These are phyloP conservation scores for Myanophis thanlyinensis DNA, from an alignment of 2,113 vertebrate species.

Conservation along the genomic window DNA sequence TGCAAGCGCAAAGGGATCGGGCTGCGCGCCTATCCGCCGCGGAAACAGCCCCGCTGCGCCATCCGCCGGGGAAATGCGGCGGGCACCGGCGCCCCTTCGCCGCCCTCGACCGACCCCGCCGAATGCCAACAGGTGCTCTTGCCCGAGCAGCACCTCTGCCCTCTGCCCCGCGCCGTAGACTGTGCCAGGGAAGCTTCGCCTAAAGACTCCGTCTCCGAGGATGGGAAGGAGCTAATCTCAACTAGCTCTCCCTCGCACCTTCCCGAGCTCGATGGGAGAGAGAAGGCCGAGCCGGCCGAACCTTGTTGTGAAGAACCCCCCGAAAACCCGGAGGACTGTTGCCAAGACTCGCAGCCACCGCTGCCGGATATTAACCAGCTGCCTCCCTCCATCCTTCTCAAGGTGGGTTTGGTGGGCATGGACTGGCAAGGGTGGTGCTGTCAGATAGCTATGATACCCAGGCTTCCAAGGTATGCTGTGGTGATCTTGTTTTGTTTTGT, in stretches of 20 bases:
- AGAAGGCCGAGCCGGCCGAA: slow-evolving; percentile 56
- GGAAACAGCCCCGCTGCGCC: slow-evolving; percentile 87
- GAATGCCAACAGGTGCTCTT: slow-evolving; percentile 61
- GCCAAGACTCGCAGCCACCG: slow-evolving; percentile 53
- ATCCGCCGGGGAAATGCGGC: slow-evolving; percentile 7
- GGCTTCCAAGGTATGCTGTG: too few species aligned
- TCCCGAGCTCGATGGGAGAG: not conserved
- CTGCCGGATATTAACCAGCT: slow-evolving; percentile 85
- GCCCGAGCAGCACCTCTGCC: slow-evolving; percentile 66
- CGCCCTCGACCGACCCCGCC: slow-evolving; percentile 51
- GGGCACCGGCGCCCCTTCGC: slow-evolving; percentile 64
- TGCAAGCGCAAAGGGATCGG: slow-evolving; percentile 90
- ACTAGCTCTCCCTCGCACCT: slow-evolving; percentile 25
- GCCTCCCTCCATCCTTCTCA: slow-evolving; percentile 93
- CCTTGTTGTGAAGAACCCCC: slow-evolving; percentile 63
- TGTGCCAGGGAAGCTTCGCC: slow-evolving; percentile 49
- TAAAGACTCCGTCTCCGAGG: slow-evolving; percentile 42
- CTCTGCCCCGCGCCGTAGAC: slow-evolving; percentile 71
- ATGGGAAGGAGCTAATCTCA: slow-evolving; percentile 30
- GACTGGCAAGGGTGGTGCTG: not conserved
- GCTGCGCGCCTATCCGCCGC: slow-evolving; percentile 82
- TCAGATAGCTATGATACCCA: not conserved
- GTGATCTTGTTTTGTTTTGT: not conserved
- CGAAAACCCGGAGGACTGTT: slow-evolving; percentile 63
- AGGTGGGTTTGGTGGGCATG: slow-evolving; percentile 73